Percentiles rank a stretch among this genome's conserved stretches.
These are phyloP conservation scores for Astyanax mexicanus DNA, from an alignment of 2,797 vertebrate genomes.

Conservation along the genomic window DNA sequence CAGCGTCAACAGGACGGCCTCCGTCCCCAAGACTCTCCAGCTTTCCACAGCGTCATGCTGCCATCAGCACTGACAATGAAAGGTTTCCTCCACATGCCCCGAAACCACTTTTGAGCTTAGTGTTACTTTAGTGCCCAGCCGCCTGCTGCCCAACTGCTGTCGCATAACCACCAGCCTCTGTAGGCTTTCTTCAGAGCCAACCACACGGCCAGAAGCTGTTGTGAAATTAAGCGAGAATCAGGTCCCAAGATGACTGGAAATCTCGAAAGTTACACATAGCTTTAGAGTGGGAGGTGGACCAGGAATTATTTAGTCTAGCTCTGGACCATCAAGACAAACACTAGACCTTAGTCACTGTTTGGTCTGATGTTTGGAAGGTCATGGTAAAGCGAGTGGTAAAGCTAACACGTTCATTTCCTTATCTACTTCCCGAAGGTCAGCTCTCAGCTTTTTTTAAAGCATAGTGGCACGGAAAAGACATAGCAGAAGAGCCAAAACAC, in stretches of 20 bases:
- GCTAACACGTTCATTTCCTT: slow-evolving; percentile 11
- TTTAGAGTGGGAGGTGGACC: neutral
- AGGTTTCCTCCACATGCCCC: slow-evolving; percentile 25
- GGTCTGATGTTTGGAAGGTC: slow-evolving; percentile 31
- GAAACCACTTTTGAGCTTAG: neutral
- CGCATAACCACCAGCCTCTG: neutral
- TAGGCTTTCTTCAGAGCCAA: slow-evolving; percentile 1
- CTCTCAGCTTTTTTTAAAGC: slow-evolving; percentile 4
- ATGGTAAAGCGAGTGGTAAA: neutral
- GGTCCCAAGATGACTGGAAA: neutral
- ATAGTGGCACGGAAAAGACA: slow-evolving; percentile 1
- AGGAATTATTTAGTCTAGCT: slow-evolving; percentile 23
- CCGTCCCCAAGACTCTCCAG: slow-evolving; percentile 3
- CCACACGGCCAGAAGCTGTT: slow-evolving; percentile 8
- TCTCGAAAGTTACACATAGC: neutral
- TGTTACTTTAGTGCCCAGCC: neutral
- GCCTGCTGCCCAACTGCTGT: neutral
- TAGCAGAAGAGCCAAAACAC: neutral
- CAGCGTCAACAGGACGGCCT: neutral
- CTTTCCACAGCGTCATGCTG: slow-evolving; percentile 2
- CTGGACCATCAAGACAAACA: slow-evolving; percentile 15
- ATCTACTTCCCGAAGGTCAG: slow-evolving; percentile 12
- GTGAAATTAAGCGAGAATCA: neutral
- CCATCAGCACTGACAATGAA: neutral
- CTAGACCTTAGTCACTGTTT: slow-evolving; percentile 24